Evolutionary conservation across 2,797 vertebrate species (phyloP), one percentile per base, ranked within the genome.

Genomic region (Phaenicophaeus curvirostris): DNA sequence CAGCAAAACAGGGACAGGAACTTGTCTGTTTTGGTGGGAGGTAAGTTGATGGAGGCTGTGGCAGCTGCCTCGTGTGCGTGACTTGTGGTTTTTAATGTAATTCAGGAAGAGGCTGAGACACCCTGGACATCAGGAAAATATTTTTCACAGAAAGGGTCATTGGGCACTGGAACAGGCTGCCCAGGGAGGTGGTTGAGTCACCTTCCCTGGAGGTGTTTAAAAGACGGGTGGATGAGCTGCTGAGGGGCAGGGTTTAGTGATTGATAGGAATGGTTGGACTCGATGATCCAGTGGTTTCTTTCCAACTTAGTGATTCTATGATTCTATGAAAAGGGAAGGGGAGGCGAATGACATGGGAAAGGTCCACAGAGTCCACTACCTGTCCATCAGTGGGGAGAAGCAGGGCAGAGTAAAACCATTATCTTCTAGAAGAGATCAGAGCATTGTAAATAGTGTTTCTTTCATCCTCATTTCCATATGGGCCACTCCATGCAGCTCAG

Each of bases 1-100:
- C 81, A 89, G 20, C 46, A 80, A 61, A 67, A 93, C 87, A 96
- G 24, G 89, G 80, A 6, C 35, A 31, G 6, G 44, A 1, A 8
- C 15, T 5, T 15, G 0, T 90, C 91, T 65, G 2, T 93, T 74
- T n/a, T 89, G 15, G 4, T 23, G 9, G 19, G 24, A 87, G 96
- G 95, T 97, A 37, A 89, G 95, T 93, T 62, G 41, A 44, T 65
- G 42, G n/a, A 83, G 44, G 55, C 8, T 50, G 28, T 78, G 75
- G 74, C 65, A 78, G 15, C 68, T 81, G 35, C 30, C 27, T 28
- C n/a, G 6, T 8, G 20, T 39, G 37, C n/a, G 39, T n/a, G n/a
- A 13, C 41, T 28, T 41, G 35, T 50, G 57, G 44, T 84, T 39
- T 88, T 89, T 16, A 35, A 19, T 42, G 35, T 68, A 46, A 62